Evolutionary conservation across 1,140 invertebrate species (phyloP), one percentile per base, ranked within the genome.

Genomic region (Triops cancriformis): DNA sequence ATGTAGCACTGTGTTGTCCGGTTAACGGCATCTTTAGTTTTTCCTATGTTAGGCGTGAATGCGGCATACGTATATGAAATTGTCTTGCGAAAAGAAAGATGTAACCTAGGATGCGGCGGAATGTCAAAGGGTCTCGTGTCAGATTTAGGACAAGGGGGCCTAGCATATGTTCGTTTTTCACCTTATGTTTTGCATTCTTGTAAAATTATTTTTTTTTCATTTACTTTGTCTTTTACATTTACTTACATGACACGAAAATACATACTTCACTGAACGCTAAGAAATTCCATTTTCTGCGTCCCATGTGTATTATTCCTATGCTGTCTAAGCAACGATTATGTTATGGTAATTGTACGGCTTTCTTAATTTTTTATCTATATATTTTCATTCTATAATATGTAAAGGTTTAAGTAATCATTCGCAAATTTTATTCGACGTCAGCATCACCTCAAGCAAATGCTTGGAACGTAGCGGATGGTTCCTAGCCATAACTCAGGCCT

Each of bases 111-210:
- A 41, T 76, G 37, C 37, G 37, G 37, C 73, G 10, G 27, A 31
- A 74, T 11, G 73, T 28, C 18, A 74, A 74, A 74, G 27, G 73
- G 37, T 74, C 27, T 74, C 37, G 18, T 31, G 37, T 11, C 73
- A 74, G 73, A 28, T 31, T 76, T 76, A 26, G 74, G 26, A 76
- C 37, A 76, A 43, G 27, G 37, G 26, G 37, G 37, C 37, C 74
- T 28, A 51, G 37, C 18, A 43, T 76, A 43, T 41, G 74, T 76
- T 28, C 45, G n/a, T 76, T 76, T 45, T 76, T 76, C 74, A 26
- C 26, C 18, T 14, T 45, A 28, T 45, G 31, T 28, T 76, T 76
- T 45, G 74, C 41, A 31, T 41, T 31, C 73, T 26, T 74, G 73
- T 31, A 74, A 74, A 41, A n/a, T 12, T 27, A 27, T n/a, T 28